Conservation (phyloP, 2,797 vertebrate species). For the Nasua narica region DNA sequence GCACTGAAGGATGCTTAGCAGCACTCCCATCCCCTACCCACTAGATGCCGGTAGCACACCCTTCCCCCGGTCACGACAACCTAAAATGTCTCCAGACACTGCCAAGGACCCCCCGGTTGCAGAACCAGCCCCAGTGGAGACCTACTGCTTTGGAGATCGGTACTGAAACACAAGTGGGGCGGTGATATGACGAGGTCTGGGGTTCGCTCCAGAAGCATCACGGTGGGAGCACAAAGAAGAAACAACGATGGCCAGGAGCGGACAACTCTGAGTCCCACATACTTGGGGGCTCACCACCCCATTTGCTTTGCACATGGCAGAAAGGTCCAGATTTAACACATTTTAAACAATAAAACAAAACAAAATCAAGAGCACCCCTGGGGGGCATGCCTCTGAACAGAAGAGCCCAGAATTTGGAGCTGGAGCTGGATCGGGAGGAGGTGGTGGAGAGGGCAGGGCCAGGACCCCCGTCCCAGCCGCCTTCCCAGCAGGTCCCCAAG, state of each 20-base stretch:
- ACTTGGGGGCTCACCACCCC: rapidly evolving
- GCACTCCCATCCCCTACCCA: not conserved
- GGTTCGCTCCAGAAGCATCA: not conserved
- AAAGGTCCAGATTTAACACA: not conserved
- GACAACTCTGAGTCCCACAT: rapidly evolving
- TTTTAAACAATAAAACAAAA: not conserved
- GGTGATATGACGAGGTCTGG: not conserved
- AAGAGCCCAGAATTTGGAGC: not conserved
- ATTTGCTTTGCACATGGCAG: not conserved
- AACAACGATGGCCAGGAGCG: rapidly evolving
- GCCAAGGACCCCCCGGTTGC: not conserved
- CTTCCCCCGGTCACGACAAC: not conserved
- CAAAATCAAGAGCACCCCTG: not conserved
- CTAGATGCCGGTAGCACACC: not conserved
- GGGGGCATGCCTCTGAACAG: too few species aligned
- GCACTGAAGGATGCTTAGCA: not conserved
- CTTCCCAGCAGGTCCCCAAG: not conserved
- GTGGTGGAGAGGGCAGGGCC: rapidly evolving
- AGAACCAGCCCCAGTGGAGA: not conserved
- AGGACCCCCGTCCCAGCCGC: not conserved
- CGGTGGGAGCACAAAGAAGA: rapidly evolving
- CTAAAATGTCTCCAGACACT: not conserved
- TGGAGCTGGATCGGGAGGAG: not conserved
- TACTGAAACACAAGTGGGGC: not conserved
- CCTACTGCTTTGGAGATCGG: not conserved